These are phyloP conservation scores for Melanotaenia boesemani DNA, from an alignment of 2,797 vertebrate genomes.

Conservation along the genomic window DNA sequence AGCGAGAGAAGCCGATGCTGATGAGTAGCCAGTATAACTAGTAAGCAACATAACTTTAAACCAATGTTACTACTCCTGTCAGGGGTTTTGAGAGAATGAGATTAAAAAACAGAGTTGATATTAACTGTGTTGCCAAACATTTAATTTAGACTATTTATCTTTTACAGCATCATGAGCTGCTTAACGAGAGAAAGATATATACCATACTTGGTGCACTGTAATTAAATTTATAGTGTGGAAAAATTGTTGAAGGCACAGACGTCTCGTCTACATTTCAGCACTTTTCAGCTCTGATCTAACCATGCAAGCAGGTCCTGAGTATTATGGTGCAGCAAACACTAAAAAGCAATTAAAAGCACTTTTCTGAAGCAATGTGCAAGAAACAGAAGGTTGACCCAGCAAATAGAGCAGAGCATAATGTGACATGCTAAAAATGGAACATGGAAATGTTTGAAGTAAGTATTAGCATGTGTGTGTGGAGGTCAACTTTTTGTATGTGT, in stretches of 20 bases:
- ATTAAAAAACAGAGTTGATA: background rate
- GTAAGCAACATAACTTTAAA: background rate
- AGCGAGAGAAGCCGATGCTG: no score
- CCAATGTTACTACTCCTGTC: background rate
- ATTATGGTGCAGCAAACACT: constrained; percentile 21
- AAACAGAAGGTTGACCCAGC: constrained; percentile 27
- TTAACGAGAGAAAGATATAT: background rate
- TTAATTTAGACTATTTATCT: background rate
- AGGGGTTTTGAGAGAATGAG: background rate
- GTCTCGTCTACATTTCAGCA: background rate
- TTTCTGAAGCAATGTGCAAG: constrained; percentile 60
- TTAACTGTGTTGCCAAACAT: no score
- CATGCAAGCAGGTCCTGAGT: constrained; percentile 5
- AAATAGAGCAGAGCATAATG: constrained; percentile 1
- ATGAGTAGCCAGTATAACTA: background rate
- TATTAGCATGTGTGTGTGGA: background rate
- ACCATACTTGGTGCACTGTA: background rate
- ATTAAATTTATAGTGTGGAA: background rate
- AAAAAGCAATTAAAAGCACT: constrained; percentile 51
- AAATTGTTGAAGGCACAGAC: constrained; percentile 2
- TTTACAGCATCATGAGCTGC: background rate
- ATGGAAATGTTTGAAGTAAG: constrained; percentile 31
- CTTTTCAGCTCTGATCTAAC: constrained; percentile 35
- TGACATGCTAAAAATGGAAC: constrained; percentile 30
- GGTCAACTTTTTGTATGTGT: background rate